Conservation (phyloP, 2,797 vertebrate species). For the Sebastes iracundus region DNA sequence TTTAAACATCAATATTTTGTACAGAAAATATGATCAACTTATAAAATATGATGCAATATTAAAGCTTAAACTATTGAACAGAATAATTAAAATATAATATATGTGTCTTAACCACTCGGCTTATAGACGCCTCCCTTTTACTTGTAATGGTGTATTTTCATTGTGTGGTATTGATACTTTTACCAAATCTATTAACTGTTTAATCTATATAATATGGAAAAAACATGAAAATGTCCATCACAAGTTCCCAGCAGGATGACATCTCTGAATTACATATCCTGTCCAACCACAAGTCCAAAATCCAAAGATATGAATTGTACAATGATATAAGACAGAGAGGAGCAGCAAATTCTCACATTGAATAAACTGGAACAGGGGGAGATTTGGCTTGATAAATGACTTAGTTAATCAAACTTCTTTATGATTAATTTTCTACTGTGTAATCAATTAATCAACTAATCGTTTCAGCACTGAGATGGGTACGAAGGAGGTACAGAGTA, state of each 20-base stretch:
- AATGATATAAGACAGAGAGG: background rate
- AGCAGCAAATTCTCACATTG: background rate
- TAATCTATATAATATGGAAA: background rate
- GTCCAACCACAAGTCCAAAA: background rate
- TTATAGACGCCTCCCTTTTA: background rate
- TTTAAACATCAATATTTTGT: too few relatives aligned
- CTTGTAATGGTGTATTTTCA: background rate
- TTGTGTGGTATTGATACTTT: background rate
- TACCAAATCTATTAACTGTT: background rate
- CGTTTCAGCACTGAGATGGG: background rate
- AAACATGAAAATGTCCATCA: background rate
- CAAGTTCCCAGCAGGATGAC: background rate
- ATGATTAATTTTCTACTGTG: background rate
- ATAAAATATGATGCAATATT: too few relatives aligned
- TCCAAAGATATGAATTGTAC: background rate
- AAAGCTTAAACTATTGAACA: too few relatives aligned
- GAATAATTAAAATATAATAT: accelerated
- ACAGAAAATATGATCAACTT: too few relatives aligned
- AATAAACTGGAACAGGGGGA: background rate
- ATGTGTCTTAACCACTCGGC: too few relatives aligned
- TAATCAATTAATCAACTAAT: background rate
- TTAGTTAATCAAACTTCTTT: background rate
- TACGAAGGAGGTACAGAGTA: background rate
- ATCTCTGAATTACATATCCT: background rate
- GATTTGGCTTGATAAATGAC: background rate